phyloP scores from a whole-genome alignment of 2,797 vertebrate genomes.

The Bradypodion ventrale region DNA sequence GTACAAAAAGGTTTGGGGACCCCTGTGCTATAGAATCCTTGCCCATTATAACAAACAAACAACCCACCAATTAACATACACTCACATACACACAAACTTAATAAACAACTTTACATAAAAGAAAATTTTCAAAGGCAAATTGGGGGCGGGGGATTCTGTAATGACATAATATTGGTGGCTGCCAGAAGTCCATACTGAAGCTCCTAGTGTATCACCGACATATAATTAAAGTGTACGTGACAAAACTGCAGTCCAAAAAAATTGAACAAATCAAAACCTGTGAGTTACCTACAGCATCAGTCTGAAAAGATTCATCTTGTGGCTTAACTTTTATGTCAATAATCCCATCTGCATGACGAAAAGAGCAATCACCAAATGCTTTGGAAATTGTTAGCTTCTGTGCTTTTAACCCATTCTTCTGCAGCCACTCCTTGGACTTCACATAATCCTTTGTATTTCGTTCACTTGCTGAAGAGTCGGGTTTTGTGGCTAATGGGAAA shows the following conservation, averaged over 20 bases:
- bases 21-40: background rate
- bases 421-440: constrained; percentile 78
- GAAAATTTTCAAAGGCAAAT: background rate
- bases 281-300: constrained; percentile 76
- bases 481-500: constrained; percentile 37
- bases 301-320: constrained; percentile 71
- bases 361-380: constrained; percentile 77
- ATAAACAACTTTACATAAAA: background rate
- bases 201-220: background rate
- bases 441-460: constrained; percentile 64
- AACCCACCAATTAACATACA: too few relatives aligned
- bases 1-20: too few relatives aligned
- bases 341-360: constrained; percentile 76
- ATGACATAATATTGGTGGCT: background rate
- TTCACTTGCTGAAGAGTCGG: constrained; percentile 16
- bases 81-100: too few relatives aligned
- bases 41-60: background rate
- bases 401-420: constrained; percentile 77
- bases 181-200: background rate
- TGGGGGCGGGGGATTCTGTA: background rate
- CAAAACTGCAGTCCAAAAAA: constrained; percentile 12
- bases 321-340: constrained; percentile 80
- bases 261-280: fast-evolving
- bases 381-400: constrained; percentile 75
- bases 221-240: too few relatives aligned